Percentiles rank a stretch among this genome's conserved stretches.
phyloP scores from a whole-genome alignment of 23 tunicate genomes.

The Ciona savignyi region DNA sequence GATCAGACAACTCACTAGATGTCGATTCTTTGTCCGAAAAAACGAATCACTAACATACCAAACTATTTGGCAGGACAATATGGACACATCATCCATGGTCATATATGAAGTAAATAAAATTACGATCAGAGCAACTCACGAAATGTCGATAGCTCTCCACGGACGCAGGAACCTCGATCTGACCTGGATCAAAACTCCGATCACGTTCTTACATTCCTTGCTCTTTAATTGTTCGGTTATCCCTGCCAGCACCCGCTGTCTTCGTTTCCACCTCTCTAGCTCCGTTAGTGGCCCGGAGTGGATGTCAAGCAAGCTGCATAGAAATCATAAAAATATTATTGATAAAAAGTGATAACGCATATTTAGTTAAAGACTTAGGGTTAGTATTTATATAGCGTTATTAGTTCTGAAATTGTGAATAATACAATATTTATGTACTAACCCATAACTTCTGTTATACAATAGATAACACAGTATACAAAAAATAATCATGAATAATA shows the following conservation, averaged over 20 bases:
- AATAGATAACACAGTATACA: no score
- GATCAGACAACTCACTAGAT: no score
- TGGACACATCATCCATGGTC: no score
- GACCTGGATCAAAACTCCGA: slow-evolving; percentile 67
- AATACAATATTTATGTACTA: no score
- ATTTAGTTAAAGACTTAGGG: background rate
- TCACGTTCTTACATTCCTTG: slow-evolving; percentile 87
- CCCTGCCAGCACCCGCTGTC: slow-evolving; percentile 66
- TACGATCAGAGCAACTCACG: no score
- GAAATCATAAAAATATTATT: background rate
- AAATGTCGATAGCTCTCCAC: slow-evolving; percentile 73
- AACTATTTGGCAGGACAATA: no score
- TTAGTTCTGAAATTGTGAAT: no score
- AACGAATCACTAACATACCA: no score
- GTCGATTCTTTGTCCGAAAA: no score
- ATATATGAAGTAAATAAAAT: no score
- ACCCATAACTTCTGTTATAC: no score
- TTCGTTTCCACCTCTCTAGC: slow-evolving; percentile 73
- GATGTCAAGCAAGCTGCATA: slow-evolving; percentile 51
- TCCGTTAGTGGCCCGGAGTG: slow-evolving; percentile 90
- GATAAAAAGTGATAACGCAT: background rate
- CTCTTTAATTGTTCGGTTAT: slow-evolving; percentile 80
- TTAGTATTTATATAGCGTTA: background rate
- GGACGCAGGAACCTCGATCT: slow-evolving; percentile 51
- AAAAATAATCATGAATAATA: no score